Conservation (phyloP, 2,888 invertebrate genomes). For the Nasonia oneida region DNA sequence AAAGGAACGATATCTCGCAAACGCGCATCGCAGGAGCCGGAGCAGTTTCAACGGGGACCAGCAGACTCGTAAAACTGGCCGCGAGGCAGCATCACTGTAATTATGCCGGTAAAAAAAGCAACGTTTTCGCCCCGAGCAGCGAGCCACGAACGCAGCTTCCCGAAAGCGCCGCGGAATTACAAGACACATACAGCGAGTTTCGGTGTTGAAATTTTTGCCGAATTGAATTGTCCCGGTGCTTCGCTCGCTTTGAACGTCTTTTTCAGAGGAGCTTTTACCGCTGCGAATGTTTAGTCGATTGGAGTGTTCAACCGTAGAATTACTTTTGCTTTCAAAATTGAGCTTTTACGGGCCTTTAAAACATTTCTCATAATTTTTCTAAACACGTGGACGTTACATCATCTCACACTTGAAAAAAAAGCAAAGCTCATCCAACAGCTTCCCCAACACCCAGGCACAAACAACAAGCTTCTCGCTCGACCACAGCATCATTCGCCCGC, state of each 20-base stretch:
- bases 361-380: not conserved
- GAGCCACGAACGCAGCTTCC: slow-evolving; percentile 19
- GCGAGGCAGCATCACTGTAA: slow-evolving; percentile 66
- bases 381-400: not conserved
- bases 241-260: not conserved
- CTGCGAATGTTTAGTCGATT: not conserved
- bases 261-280: not conserved
- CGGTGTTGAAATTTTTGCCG: slow-evolving; percentile 16
- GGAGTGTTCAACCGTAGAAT: not conserved
- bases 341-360: not conserved
- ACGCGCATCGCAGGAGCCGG: slow-evolving; percentile 23
- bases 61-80: slow-evolving; percentile 32
- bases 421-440: not conserved
- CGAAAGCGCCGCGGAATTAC: slow-evolving; percentile 52
- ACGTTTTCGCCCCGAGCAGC: not conserved
- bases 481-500: not conserved
- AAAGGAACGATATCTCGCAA: slow-evolving; percentile 1
- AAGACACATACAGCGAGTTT: slow-evolving; percentile 25
- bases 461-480: not conserved
- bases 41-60: slow-evolving; percentile 5
- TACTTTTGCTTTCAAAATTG: not conserved
- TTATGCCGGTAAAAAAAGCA: slow-evolving; percentile 69
- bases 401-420: not conserved
- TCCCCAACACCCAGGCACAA: no score
- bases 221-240: slow-evolving; percentile 43